Base-by-base conservation (phyloP, 2,888 invertebrate genomes). In the Mythimna impura region DNA sequence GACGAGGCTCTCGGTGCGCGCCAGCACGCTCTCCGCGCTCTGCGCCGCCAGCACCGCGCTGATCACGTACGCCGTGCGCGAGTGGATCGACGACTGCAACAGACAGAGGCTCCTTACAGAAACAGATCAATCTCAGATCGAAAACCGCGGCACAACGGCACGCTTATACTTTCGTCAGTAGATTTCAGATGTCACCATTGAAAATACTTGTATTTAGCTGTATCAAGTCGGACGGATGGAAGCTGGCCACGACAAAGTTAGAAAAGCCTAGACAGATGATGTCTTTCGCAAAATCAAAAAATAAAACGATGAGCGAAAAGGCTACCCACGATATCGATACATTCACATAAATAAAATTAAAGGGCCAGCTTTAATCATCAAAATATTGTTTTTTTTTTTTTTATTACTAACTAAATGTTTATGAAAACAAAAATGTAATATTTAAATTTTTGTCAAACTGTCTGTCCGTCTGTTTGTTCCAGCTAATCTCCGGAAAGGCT, bases 1-100 rank as follows among this genome's bases (percentile, higher is more conserved):
- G 57, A 98, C 97, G 63, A 98, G 96, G 86, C 98, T 97, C 87
- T 98, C 97, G 0, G 98, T 92, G 85, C 98, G 96, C 66, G 96
- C 95, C 78, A 97, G 91, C 81, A 96, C 96, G 5, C 97, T 97
- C 25, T 96, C 94, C 20, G 94, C 92, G 3, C 96, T 96, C 87
- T 96, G 96, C 0, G 97, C 97, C 12, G 94, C 93, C 52, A 94
- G 92, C 66, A 98, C 95, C n/a, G 97, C 97, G 8, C 97, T 96
- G 80, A 98, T 95, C 68, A 98, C 97, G 88, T 97, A 97, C 64
- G 96, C 96, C 6, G 98, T 98, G 86, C 97, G 96, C 0, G 97
- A 97, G 75, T 96, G 95, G 75, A 98, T 97, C 84, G 97, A 97
- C 52, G 96, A 93, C 96, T 97, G 95, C n/a, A 66, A 54, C 68